Percentiles rank a stretch among this genome's conserved stretches.
phyloP scores from a whole-genome alignment of 2,113 vertebrate genomes.

The Mobula birostris region DNA sequence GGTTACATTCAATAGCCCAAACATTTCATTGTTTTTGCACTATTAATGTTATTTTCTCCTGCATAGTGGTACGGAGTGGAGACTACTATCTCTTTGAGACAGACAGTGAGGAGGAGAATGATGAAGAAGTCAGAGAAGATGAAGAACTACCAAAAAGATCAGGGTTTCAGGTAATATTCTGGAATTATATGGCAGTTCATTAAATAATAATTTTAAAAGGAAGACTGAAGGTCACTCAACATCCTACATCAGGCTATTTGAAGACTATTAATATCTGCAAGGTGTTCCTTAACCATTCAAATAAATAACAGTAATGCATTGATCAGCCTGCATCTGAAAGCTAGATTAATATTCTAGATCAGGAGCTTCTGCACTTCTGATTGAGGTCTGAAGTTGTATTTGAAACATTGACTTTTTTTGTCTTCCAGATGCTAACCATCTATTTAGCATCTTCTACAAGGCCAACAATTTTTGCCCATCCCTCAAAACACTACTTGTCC shows the following conservation, averaged over 20 bases:
- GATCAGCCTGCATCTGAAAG: neutral
- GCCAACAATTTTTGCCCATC: too few species aligned
- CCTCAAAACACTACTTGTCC: too few species aligned
- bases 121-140: slow-evolving; percentile 82
- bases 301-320: neutral
- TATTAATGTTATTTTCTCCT: slow-evolving; percentile 56
- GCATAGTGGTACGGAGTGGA: slow-evolving; percentile 96
- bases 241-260: neutral
- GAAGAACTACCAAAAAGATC: slow-evolving; percentile 80
- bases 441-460: too few species aligned
- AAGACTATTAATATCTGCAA: neutral
- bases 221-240: neutral
- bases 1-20: neutral
- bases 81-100: slow-evolving; percentile 99
- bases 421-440: neutral
- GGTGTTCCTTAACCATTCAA: neutral
- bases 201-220: neutral
- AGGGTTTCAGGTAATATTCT: slow-evolving; percentile 77
- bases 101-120: slow-evolving; percentile 95
- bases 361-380: neutral
- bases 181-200: neutral
- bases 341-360: neutral
- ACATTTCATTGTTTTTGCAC: neutral
- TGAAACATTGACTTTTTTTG: neutral
- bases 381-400: neutral